Conservation (phyloP, 2,888 invertebrate species). For the Netelia virgata region DNA sequence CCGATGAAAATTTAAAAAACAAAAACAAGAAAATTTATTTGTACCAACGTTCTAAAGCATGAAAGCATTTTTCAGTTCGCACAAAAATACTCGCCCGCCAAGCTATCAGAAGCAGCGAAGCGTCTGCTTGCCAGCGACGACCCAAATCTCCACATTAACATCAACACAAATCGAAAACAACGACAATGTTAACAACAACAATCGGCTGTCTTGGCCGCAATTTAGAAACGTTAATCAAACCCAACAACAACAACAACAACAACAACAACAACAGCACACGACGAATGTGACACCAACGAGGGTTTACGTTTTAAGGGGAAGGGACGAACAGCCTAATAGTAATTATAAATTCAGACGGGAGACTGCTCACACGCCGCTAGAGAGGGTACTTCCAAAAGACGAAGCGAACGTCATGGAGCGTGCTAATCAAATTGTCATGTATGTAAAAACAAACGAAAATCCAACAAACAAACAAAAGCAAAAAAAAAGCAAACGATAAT, state of each 20-base stretch:
- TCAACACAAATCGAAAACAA: conserved; percentile 85
- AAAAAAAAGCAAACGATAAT: not conserved
- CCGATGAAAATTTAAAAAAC: not conserved
- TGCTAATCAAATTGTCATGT: conserved; percentile 95
- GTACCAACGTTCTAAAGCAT: conserved; percentile 75
- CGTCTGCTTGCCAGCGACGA: conserved; percentile 80
- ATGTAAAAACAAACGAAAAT: conserved; percentile 85
- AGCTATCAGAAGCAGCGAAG: conserved; percentile 84
- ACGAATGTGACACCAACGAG: conserved; percentile 78
- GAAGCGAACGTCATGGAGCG: conserved; percentile 93
- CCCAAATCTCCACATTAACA: conserved; percentile 81
- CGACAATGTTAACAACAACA: conserved; percentile 85
- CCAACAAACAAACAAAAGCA: conserved; percentile 8
- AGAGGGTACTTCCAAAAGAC: conserved; percentile 89
- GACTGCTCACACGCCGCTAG: conserved; percentile 84
- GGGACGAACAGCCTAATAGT: conserved; percentile 83
- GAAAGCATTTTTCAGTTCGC: conserved; percentile 84
- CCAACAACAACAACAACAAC: conserved; percentile 70
- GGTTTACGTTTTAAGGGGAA: conserved; percentile 80
- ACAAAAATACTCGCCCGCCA: conserved; percentile 83
- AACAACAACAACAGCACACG: conserved; percentile 74
- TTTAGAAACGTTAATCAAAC: conserved; percentile 85
- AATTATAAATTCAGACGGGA: conserved; percentile 83
- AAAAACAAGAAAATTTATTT: conserved; percentile 9
- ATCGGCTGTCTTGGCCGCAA: conserved; percentile 87